These are phyloP conservation scores for Habroteleia sp. DNA, from an alignment of 2,888 invertebrate genomes.

Conservation along the genomic window DNA sequence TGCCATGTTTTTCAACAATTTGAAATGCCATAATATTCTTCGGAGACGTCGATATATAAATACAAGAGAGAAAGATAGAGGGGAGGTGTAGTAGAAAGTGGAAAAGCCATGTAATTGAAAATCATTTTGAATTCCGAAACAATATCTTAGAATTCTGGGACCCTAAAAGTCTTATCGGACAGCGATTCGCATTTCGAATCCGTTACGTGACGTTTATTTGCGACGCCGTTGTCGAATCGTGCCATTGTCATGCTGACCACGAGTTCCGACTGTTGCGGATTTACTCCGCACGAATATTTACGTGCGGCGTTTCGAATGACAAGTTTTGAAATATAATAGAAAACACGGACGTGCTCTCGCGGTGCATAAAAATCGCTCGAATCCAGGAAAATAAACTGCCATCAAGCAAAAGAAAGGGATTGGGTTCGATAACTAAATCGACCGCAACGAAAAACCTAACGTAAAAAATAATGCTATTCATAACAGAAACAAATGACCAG, in stretches of 20 bases:
- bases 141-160: background rate
- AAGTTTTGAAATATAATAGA: constrained; percentile 58
- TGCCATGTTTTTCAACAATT: too few species aligned
- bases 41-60: too few species aligned
- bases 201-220: constrained; percentile 42
- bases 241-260: constrained; percentile 54
- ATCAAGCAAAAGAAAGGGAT: too few species aligned
- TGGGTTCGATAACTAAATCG: too few species aligned
- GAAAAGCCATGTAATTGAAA: too few species aligned
- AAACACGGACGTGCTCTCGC: constrained; percentile 24
- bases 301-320: constrained; percentile 22
- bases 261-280: constrained; percentile 47
- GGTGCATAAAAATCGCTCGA: constrained; percentile 55
- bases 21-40: too few species aligned
- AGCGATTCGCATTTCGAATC: constrained; percentile 32
- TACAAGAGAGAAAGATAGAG: too few species aligned
- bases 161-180: constrained; percentile 14
- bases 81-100: constrained; percentile 17
- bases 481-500: too few species aligned
- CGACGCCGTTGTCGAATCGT: constrained; percentile 30
- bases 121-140: too few species aligned
- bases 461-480: too few species aligned
- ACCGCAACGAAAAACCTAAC: too few species aligned
- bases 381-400: too few species aligned
- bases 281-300: constrained; percentile 54